Evolutionary conservation across 2,888 invertebrate species (phyloP).

Genomic region (Phania funesta): DNA sequence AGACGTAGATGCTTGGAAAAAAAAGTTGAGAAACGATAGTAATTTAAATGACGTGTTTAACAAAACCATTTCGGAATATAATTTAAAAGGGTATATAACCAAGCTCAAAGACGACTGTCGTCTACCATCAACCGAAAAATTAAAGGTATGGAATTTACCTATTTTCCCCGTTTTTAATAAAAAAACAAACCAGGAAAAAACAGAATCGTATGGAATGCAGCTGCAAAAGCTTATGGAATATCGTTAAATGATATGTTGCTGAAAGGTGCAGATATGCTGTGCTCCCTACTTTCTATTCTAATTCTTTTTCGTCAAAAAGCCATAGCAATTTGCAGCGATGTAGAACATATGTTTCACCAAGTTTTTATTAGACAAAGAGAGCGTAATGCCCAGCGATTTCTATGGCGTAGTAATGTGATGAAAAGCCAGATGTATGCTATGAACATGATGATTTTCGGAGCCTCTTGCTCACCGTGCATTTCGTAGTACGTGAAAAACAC

Average conservation of each 20-base stretch:
- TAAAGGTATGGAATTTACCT: slow-evolving; percentile 20
- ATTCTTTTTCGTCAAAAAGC: slow-evolving; percentile 21
- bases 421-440: background rate
- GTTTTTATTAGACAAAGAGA: slow-evolving; percentile 38
- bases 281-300: slow-evolving; percentile 20
- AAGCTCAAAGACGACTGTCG: background rate
- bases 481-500: slow-evolving; percentile 30
- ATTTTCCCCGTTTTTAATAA: slow-evolving; percentile 18
- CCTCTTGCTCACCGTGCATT: slow-evolving; percentile 12
- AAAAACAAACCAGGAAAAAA: slow-evolving; percentile 32
- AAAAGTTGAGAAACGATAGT: slow-evolving; percentile 24
- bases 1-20: background rate
- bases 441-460: slow-evolving; percentile 39
- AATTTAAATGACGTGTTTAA: slow-evolving; percentile 19
- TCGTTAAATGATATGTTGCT: slow-evolving; percentile 45
- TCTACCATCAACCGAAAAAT: background rate
- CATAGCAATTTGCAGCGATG: slow-evolving; percentile 38
- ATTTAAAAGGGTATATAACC: slow-evolving; percentile 2
- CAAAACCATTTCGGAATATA: slow-evolving; percentile 41
- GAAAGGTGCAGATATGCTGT: slow-evolving; percentile 39
- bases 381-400: slow-evolving; percentile 45
- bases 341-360: slow-evolving; percentile 57
- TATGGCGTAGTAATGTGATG: slow-evolving; percentile 26
- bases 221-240: slow-evolving; percentile 35
- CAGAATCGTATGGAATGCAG: slow-evolving; percentile 47